Evolutionary conservation across 2,113 vertebrate genomes (phyloP), one percentile per base, ranked within the genome.

Genomic region (Eurystomus gularis): DNA sequence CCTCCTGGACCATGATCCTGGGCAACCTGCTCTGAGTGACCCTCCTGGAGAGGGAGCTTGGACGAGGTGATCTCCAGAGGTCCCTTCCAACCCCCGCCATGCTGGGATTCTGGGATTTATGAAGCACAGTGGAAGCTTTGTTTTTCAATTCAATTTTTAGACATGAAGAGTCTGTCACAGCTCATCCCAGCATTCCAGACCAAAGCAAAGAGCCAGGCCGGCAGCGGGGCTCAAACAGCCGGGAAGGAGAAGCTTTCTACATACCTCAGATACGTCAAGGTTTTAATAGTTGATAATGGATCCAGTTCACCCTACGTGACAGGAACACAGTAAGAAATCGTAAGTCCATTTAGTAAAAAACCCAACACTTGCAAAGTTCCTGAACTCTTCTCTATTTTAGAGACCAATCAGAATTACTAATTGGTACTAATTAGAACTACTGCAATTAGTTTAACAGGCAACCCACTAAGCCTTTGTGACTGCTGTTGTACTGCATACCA

Each of bases 191-290:
- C 37, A 77, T 49, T 78, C 16, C 40, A 46, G 42, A 49, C 13
- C 35, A 72, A 29, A 79, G 62, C 54, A 48, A 65, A 86, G 24
- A 75, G 57, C 49, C 58, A 88, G 66, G 70, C 28, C 57, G 84
- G 73, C 49, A 86, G 71, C 57, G 35, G 33, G 73, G 46, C 4
- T 37, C 6, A 3, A 69, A 51, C 7, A 79, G 10, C 35, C 85
- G 6, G 66, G 23, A 24, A 86, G 78, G 42, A 62, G 9, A 1
- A 90, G 35, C 18, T 92, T 64, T 62, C 51, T 16, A 94, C 93
- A 11, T 98, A 99, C 99, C 99, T 99, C 82, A 99, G 98, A 23
- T 99, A 99, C 10, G 97, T 98, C 94, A 99, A 66, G 0, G 99
- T 98, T 96, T 99, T 99, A 66, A 99, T 98, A 11, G 98, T 97